Percentiles rank a stretch among this genome's conserved stretches.
Evolutionary conservation across 1,140 invertebrate species (phyloP).

Genomic region (Trichonephila clavata): DNA sequence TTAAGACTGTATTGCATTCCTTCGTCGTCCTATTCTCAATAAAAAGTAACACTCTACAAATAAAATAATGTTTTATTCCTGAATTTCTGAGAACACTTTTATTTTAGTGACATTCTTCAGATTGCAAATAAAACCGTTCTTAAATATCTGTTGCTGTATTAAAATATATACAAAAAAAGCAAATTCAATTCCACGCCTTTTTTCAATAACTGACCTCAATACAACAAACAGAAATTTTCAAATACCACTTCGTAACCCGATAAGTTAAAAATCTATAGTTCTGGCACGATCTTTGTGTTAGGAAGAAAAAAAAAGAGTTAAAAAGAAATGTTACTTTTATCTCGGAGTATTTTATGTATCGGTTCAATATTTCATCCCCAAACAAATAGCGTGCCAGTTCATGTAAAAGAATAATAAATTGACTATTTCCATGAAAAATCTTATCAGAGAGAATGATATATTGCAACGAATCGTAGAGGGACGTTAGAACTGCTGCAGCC

Average conservation of each 20-base stretch:
- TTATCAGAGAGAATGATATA: conserved; percentile 33
- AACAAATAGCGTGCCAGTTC: conserved; percentile 40
- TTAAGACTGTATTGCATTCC: too few relatives aligned
- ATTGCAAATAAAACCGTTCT: too few relatives aligned
- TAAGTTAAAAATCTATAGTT: conserved; percentile 6
- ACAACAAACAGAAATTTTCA: background rate
- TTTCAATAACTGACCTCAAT: background rate
- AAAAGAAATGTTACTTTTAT: conserved; percentile 9
- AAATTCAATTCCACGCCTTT: background rate
- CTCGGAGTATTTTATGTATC: conserved; percentile 11
- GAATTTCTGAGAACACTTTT: too few relatives aligned
- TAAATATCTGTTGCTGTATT: too few relatives aligned
- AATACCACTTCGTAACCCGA: background rate
- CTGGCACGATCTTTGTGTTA: background rate
- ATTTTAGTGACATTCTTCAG: too few relatives aligned
- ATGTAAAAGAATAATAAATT: conserved; percentile 39
- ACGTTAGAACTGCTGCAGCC: background rate
- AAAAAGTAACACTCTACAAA: too few relatives aligned
- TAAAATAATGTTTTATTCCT: too few relatives aligned
- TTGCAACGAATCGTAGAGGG: conserved; percentile 8
- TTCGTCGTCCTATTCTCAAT: too few relatives aligned
- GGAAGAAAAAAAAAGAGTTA: background rate
- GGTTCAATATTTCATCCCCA: conserved; percentile 31
- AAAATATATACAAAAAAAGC: too few relatives aligned
- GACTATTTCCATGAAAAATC: conserved; percentile 34